phyloP scores from a whole-genome alignment of 2,888 invertebrate genomes.

The Drosophila merina region DNA sequence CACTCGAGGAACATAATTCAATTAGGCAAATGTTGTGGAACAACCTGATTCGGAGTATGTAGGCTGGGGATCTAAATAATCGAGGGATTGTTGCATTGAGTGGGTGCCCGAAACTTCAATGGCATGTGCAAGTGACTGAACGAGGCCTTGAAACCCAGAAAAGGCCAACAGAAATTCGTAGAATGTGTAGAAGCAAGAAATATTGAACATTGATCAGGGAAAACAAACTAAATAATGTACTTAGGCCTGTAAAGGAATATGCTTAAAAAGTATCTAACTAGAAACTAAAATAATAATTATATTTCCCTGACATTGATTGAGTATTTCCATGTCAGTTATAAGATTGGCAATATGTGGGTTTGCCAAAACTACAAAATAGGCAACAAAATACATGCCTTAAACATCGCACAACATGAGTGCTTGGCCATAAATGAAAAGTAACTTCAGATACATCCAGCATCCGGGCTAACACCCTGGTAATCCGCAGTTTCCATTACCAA shows the following conservation, averaged over 20 bases:
- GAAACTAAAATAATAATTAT: no score
- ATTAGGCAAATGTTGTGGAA: conserved; percentile 47
- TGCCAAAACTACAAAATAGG: background rate
- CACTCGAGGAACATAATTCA: conserved; percentile 65
- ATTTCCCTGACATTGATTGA: background rate
- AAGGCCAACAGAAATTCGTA: background rate
- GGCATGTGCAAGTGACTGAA: conserved; percentile 40
- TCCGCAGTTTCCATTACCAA: conserved; percentile 1
- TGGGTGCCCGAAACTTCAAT: conserved; percentile 38
- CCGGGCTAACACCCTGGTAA: conserved; percentile 1
- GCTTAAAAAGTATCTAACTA: no score
- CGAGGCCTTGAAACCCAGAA: conserved; percentile 30
- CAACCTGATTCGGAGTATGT: conserved; percentile 19
- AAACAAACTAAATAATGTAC: no score
- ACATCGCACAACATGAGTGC: background rate
- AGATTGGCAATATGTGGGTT: conserved; percentile 1
- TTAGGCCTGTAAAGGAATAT: no score
- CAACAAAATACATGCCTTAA: background rate
- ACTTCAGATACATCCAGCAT: background rate
- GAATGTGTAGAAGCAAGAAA: background rate
- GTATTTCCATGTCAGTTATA: background rate
- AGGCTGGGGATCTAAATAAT: conserved; percentile 29
- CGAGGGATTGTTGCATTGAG: conserved; percentile 25
- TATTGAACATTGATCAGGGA: background rate
- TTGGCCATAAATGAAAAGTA: background rate